Percentiles rank a stretch among this genome's conserved stretches.
These are phyloP conservation scores for Sebastes taczanowskii DNA, from an alignment of 2,797 vertebrate species.

Conservation along the genomic window DNA sequence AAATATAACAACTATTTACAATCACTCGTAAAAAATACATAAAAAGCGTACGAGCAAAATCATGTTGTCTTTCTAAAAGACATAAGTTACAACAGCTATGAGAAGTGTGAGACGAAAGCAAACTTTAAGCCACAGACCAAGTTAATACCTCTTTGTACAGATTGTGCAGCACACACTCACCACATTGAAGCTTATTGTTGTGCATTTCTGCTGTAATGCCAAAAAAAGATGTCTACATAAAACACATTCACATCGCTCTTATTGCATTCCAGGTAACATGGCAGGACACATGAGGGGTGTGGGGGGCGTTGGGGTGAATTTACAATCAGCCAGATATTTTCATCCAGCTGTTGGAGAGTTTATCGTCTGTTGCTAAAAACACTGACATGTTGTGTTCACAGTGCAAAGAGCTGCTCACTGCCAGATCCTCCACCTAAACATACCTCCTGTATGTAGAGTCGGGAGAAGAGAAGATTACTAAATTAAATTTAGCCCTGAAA, in stretches of 20 bases:
- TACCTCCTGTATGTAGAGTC: background rate
- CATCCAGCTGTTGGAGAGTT: background rate
- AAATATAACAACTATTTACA: conserved; percentile 99
- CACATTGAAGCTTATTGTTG: conserved; percentile 86
- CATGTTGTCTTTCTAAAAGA: conserved; percentile 98
- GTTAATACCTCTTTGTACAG: conserved; percentile 87
- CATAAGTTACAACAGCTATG: conserved; percentile 93
- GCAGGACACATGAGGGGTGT: conserved; percentile 64
- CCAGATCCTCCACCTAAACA: conserved; percentile 6
- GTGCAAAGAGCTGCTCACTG: conserved; percentile 11
- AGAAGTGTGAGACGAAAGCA: conserved; percentile 87
- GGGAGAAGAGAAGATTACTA: background rate
- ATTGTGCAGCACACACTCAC: conserved; percentile 89
- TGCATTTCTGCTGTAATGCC: conserved; percentile 83
- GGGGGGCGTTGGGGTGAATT: too few relatives aligned
- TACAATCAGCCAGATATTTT: conserved; percentile 2
- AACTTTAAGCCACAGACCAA: conserved; percentile 84
- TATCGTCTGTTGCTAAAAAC: conserved; percentile 13
- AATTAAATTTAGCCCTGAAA: conserved; percentile 4
- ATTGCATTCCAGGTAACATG: conserved; percentile 83
- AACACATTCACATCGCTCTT: conserved; percentile 82
- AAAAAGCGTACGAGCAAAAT: conserved; percentile 91
- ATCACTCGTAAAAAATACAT: conserved; percentile 95
- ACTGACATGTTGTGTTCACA: conserved; percentile 12
- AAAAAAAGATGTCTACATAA: conserved; percentile 40